phyloP scores from a whole-genome alignment of 2,888 invertebrate species.

The Halocaridina rubra region DNA sequence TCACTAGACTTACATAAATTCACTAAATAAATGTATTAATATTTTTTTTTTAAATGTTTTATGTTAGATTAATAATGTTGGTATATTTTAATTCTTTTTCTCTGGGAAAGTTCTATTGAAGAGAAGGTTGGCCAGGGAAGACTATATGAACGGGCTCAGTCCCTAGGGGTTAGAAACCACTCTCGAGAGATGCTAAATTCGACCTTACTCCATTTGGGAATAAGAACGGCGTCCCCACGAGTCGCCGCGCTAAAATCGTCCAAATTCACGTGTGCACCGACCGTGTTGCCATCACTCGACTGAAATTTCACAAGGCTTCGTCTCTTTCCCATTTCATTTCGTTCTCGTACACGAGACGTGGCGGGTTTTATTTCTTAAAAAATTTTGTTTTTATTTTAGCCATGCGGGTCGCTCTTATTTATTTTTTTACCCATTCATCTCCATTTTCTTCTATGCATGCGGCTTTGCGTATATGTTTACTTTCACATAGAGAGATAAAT shows the following conservation, averaged over 20 bases:
- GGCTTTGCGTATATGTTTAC: neutral
- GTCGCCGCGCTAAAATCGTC: neutral
- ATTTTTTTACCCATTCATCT: neutral
- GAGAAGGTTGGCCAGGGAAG: conserved; percentile 32
- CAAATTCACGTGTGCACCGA: neutral
- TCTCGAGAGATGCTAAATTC: neutral
- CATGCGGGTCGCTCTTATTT: neutral
- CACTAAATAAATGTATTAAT: too few species aligned
- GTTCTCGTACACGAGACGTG: neutral
- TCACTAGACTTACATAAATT: neutral
- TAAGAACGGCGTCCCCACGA: neutral
- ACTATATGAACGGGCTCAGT: neutral
- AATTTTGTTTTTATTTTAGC: neutral
- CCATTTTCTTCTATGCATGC: neutral
- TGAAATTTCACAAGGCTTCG: conserved; percentile 43
- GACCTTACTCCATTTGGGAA: neutral
- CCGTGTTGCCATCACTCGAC: conserved; percentile 25
- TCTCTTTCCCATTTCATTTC: conserved; percentile 16
- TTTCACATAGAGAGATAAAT: too few species aligned
- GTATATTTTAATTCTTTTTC: conserved; percentile 37
- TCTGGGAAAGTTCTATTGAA: conserved; percentile 44
- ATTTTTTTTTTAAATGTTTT: too few species aligned
- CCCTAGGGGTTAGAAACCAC: neutral
- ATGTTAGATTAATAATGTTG: too few species aligned
- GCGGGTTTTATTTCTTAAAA: neutral